Conservation (phyloP, 2,797 vertebrate genomes). For the Cossypha caffra region DNA sequence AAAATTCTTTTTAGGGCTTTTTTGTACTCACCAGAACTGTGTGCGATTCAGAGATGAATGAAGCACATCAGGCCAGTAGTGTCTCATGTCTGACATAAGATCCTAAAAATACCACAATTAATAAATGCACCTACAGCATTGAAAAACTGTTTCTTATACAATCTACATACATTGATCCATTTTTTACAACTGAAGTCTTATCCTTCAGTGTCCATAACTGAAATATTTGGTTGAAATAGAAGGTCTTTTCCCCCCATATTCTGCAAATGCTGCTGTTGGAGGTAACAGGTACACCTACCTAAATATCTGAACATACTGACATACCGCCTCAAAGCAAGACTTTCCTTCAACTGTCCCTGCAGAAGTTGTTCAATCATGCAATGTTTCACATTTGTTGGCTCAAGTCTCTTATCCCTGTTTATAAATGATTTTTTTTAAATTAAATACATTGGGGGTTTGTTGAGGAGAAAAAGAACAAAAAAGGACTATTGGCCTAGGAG, state of each 20-base stretch:
- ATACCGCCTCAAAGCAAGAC: background rate
- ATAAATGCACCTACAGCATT: background rate
- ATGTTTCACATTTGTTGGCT: background rate
- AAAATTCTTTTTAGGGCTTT: background rate
- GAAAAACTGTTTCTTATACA: background rate
- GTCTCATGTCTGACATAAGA: constrained; percentile 61
- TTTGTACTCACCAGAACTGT: constrained; percentile 62
- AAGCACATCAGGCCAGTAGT: constrained; percentile 68
- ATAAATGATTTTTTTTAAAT: background rate
- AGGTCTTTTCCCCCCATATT: background rate
- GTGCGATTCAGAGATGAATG: constrained; percentile 65
- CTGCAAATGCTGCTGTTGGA: background rate
- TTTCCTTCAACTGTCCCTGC: background rate
- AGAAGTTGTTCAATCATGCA: background rate
- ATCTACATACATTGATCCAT: background rate
- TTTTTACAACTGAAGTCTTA: background rate
- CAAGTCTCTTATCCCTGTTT: background rate
- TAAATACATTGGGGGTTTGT: fast-evolving
- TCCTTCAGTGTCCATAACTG: background rate
- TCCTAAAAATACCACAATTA: constrained; percentile 38
- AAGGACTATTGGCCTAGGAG: background rate
- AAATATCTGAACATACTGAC: background rate
- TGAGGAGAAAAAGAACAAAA: background rate
- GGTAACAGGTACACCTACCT: background rate
- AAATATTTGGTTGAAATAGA: background rate